Evolutionary conservation across 2,888 invertebrate species (phyloP).

Genomic region (Adelognathus sp.): DNA sequence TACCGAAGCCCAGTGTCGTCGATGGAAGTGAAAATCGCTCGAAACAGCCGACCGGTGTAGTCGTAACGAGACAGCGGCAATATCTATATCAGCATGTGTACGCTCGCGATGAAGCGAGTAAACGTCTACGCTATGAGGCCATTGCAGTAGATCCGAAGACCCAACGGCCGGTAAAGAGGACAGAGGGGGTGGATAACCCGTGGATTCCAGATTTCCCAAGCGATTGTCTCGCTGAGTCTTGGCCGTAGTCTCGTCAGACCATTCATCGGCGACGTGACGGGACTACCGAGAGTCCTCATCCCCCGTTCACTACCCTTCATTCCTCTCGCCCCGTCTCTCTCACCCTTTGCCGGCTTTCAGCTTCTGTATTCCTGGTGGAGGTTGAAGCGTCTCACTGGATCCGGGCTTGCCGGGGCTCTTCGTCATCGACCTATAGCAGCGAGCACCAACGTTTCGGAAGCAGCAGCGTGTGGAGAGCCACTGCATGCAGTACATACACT

Average conservation of each 20-base stretch:
- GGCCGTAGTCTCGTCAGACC: slow-evolving; percentile 78
- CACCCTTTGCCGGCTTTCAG: slow-evolving; percentile 23
- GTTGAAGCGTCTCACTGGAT: neutral
- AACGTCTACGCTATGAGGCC: neutral
- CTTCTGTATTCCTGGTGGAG: neutral
- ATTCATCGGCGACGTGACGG: slow-evolving; percentile 80
- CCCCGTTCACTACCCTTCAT: slow-evolving; percentile 16
- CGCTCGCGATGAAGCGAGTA: neutral
- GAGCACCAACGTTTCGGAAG: neutral
- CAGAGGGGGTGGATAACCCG: slow-evolving; percentile 67
- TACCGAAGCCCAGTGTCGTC: too few species aligned
- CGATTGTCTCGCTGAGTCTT: slow-evolving; percentile 79
- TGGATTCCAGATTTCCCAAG: slow-evolving; percentile 79
- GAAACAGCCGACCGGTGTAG: too few species aligned
- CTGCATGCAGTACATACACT: neutral
- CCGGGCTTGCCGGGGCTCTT: neutral
- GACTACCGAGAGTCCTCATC: slow-evolving; percentile 67
- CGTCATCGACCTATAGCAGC: slow-evolving; percentile 1
- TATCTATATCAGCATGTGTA: neutral
- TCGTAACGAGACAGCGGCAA: too few species aligned
- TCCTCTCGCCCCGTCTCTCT: slow-evolving; percentile 46
- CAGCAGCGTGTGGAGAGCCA: neutral
- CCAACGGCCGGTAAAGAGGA: slow-evolving; percentile 29
- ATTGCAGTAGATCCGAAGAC: neutral
- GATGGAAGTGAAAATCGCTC: too few species aligned